Evolutionary conservation across 2,113 vertebrate species (phyloP), one percentile per base, ranked within the genome.

Genomic region (Kryptolebias marmoratus): DNA sequence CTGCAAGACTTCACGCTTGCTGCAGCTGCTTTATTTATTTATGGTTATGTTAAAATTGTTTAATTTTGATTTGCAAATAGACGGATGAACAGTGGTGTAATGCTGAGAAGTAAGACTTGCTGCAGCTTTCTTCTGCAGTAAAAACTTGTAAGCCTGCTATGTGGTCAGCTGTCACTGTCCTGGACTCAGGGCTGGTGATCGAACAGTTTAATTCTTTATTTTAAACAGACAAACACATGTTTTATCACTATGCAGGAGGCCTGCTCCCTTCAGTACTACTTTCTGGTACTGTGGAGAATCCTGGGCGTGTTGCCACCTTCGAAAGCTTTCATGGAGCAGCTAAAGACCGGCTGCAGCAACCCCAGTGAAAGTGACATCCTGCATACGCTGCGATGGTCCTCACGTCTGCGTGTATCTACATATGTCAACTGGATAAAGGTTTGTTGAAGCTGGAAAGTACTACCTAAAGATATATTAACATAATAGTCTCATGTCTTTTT

Each of bases 381-480:
- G 48, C 98, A 99, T 81, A 98, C 96, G 0, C 84, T 99, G 67
- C 94, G 98, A 58, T 99, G 98, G 98, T 98, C 97, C 0, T 97
- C 98, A 11, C 96, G 98, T 13, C 95, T 99, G 16, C 92, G 95
- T 0, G 95, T 98, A 68, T 49, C 93, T 0, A 94, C 95, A n/a
- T 99, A 98, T 0, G 93, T 95, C 32, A 93, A n/a, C 0, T 99
- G 98, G 97, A 97, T 98, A 88, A 97, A 98, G 96, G 98, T 98
- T 57, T 28, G 59, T 87, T 80, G 31, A 74, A 13, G 15, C 16
- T 5, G 54, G 1, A 55, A 62, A 45, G 7, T 45, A 15, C 36
- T 32, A 6, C 13, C 45, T 4, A 50, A 61, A 39, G 7, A n/a
- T 16, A 39, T 22, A 36, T 50, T 39, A 58, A 2, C 69, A 8